Evolutionary conservation across 2,888 invertebrate species (phyloP).

Genomic region (Marronus borbonicus): DNA sequence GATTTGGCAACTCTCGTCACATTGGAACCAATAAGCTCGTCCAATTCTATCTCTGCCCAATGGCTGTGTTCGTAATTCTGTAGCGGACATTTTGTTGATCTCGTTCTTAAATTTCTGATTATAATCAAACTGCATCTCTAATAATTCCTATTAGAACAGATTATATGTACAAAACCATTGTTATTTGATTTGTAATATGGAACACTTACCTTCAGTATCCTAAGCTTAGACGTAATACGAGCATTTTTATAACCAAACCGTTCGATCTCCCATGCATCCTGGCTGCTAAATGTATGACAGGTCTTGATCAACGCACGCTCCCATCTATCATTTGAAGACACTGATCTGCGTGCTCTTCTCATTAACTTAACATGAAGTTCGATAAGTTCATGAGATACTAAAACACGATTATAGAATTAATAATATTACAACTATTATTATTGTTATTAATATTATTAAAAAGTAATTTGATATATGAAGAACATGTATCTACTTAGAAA

Average conservation of each 20-base stretch:
- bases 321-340: constrained; percentile 87
- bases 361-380: constrained; percentile 93
- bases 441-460: no score
- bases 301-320: constrained; percentile 92
- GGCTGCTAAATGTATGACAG: constrained; percentile 89
- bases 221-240: constrained; percentile 89
- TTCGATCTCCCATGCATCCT: constrained; percentile 97
- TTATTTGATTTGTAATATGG: neutral
- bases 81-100: constrained; percentile 84
- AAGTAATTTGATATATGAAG: no score
- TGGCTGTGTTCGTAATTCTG: constrained; percentile 88
- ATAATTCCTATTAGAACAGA: constrained; percentile 77
- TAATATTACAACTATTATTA: neutral
- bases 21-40: constrained; percentile 94
- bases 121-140: constrained; percentile 96
- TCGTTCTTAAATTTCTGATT: constrained; percentile 94
- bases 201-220: constrained; percentile 85
- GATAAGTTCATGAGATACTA: constrained; percentile 87
- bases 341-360: constrained; percentile 87
- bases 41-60: constrained; percentile 94
- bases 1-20: constrained; percentile 90
- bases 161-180: neutral
- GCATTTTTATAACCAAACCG: constrained; percentile 96
- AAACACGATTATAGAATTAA: constrained; percentile 59
- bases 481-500: no score